These are phyloP conservation scores for Acanthopagrus latus DNA, from an alignment of 2,797 vertebrate species.

Conservation along the genomic window DNA sequence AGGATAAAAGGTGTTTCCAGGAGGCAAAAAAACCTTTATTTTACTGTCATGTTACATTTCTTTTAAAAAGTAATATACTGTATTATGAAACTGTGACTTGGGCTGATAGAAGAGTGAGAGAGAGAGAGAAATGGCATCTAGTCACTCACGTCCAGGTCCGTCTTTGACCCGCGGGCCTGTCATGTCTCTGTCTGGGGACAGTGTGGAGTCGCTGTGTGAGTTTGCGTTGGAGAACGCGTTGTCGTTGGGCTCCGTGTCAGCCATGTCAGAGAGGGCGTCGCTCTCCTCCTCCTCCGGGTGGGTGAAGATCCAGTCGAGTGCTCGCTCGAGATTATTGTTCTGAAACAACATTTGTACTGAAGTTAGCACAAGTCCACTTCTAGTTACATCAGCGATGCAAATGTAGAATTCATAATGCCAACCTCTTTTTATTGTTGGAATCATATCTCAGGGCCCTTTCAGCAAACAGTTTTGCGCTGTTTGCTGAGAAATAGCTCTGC, in stretches of 20 bases:
- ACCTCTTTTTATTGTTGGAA: neutral
- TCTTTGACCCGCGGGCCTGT: conserved; percentile 94
- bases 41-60: conserved; percentile 2
- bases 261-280: conserved; percentile 86
- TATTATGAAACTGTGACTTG: neutral
- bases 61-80: neutral
- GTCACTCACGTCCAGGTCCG: conserved; percentile 94
- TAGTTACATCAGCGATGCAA: neutral
- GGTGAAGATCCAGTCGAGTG: conserved; percentile 97
- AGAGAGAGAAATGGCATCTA: neutral
- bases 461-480: neutral
- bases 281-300: conserved; percentile 93
- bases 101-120: too few relatives aligned
- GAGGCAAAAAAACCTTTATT: conserved; percentile 6
- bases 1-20: conserved; percentile 12
- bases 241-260: conserved; percentile 89
- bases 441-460: neutral
- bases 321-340: conserved; percentile 97
- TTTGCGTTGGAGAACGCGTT: conserved; percentile 87
- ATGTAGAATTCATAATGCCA: neutral
- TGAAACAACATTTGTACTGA: conserved; percentile 58
- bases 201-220: conserved; percentile 89
- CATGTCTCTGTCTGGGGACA: conserved; percentile 89
- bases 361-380: neutral
- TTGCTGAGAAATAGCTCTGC: neutral